Conservation (phyloP, 2,797 vertebrate species). For the Strix occidentalis region DNA sequence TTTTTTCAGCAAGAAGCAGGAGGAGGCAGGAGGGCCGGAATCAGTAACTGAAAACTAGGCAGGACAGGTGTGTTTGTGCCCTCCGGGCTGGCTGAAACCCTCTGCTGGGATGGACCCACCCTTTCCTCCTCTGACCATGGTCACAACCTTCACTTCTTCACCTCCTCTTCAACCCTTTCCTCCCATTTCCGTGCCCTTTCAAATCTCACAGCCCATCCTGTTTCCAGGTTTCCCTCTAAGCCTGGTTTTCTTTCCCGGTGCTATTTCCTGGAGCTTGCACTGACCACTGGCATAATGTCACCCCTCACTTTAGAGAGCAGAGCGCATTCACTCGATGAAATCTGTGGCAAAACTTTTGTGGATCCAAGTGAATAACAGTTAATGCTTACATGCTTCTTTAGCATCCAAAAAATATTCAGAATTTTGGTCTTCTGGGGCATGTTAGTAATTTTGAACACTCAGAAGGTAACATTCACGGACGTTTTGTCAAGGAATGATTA, state of each 20-base stretch:
- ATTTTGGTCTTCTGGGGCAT: background rate
- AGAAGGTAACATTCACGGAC: background rate
- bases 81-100: background rate
- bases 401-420: background rate
- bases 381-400: background rate
- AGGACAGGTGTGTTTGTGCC: background rate
- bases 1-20: background rate
- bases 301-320: background rate
- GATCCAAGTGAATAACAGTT: background rate
- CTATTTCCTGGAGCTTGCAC: background rate
- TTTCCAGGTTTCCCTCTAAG: background rate
- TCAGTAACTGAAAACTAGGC: rapidly evolving
- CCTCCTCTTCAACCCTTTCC: background rate
- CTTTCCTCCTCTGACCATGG: background rate
- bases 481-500: background rate
- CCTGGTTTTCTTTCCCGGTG: background rate
- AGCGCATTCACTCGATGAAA: background rate
- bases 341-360: background rate
- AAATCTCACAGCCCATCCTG: background rate
- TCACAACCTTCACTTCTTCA: background rate
- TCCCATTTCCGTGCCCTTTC: background rate
- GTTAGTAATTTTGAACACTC: background rate
- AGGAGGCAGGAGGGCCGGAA: background rate
- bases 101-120: background rate
- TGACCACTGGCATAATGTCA: background rate